These are phyloP conservation scores for Centropus bengalensis DNA, from an alignment of 2,113 vertebrate genomes.

Conservation along the genomic window DNA sequence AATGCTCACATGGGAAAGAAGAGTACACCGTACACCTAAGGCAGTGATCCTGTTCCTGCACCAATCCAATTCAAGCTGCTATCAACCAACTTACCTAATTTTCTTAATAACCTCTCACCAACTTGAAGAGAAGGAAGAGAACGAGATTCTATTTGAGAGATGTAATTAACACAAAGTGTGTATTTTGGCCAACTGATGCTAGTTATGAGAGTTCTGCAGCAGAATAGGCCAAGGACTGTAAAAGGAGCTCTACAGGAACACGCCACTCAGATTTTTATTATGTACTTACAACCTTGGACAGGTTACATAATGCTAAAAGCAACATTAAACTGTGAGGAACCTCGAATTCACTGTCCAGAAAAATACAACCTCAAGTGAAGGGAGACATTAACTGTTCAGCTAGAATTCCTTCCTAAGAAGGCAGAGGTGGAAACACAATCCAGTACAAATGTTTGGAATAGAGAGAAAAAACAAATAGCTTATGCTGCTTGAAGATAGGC, in stretches of 20 bases:
- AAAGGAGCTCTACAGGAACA: neutral
- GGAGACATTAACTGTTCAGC: neutral
- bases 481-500: neutral
- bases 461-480: neutral
- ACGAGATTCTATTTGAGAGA: neutral
- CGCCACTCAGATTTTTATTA: neutral
- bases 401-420: neutral
- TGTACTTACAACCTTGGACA: neutral
- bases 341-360: neutral
- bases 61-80: neutral
- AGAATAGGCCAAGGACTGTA: neutral
- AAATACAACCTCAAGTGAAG: neutral
- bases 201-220: neutral
- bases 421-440: neutral
- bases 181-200: neutral
- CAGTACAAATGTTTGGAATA: neutral
- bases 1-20: neutral
- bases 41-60: neutral
- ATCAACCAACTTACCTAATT: constrained; percentile 21
- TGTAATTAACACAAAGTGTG: constrained; percentile 2
- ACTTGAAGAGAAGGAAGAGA: constrained; percentile 3
- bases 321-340: neutral
- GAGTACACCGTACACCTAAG: constrained; percentile 2
- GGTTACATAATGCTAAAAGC: neutral
- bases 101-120: constrained; percentile 49